Percentiles rank a stretch among this genome's conserved stretches.
Conservation (phyloP, 2,797 vertebrate species). For the Lacerta viridis region DNA sequence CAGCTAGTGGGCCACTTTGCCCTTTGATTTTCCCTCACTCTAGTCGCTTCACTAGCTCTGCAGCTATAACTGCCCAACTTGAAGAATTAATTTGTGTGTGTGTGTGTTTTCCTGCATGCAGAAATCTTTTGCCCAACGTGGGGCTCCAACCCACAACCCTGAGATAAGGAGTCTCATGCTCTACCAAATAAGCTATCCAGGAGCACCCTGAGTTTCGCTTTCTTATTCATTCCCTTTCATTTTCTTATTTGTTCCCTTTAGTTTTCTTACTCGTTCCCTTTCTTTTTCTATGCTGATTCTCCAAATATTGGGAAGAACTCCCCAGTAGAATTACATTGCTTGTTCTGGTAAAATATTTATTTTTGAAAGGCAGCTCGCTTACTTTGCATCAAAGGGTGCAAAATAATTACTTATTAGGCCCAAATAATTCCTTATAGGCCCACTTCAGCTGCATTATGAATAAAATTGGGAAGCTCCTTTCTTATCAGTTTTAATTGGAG, state of each 20-base stretch:
- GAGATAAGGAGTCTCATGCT: no score
- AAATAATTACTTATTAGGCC: conserved; percentile 6
- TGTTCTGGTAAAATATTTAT: background rate
- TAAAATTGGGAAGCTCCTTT: background rate
- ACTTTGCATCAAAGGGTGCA: background rate
- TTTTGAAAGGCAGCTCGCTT: background rate
- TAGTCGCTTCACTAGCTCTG: background rate
- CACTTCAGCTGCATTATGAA: conserved; percentile 2
- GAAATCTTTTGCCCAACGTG: no score
- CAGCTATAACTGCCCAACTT: background rate
- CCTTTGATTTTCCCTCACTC: background rate
- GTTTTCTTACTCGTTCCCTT: background rate
- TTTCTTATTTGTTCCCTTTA: background rate
- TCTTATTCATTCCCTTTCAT: background rate
- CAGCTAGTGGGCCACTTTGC: background rate
- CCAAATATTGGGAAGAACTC: background rate
- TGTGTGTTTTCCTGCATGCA: no score
- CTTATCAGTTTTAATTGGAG: background rate
- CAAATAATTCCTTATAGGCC: no score
- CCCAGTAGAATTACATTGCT: background rate
- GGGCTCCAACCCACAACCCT: no score
- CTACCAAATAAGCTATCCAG: no score
- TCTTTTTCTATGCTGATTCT: conserved; percentile 2
- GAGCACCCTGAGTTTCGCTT: no score
- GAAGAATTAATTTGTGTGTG: background rate